Evolutionary conservation across 2,113 vertebrate species (phyloP), one percentile per base, ranked within the genome.

Genomic region (Pseudopipra pipra): DNA sequence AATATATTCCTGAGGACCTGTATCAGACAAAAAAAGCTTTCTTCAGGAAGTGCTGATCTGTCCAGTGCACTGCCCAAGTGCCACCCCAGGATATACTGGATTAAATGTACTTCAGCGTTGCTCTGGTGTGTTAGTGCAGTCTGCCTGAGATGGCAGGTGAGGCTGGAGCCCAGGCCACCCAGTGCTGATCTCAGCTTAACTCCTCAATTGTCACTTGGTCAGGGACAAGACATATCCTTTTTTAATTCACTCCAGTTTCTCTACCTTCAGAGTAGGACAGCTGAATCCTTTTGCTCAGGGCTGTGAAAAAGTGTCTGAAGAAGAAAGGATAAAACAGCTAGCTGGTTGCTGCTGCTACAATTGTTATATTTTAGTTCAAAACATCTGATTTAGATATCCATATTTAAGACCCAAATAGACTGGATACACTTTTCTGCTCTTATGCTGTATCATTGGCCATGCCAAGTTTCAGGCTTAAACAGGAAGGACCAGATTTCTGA

Each of bases 1-100:
- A 90, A 94, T 87, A 13, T 59, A 80, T 88, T 97, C 58, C 72
- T 83, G 85, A 63, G 90, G 47, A 90, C 56, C 68, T 78, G 49
- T 59, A 90, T 90, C 44, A n/a, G 66, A 72, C 33, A 49, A 55
- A 67, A 82, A 78, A 30, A 13, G 4, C 24, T 88, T 83, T 44
- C 66, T 72, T 58, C 47, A 61, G 62, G 46, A 85, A 87, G 31
- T 5, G 0, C 41, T 52, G 17, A 43, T 90, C 41, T 37, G 4
- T 86, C 49, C 27, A 5, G 47, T 12, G 22, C n/a, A 35, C 28
- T 66, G 30, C 44, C 47, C 18, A 28, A 20, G n/a, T 59, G 35
- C 27, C 54, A 67, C 6, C 25, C 55, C 25, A 5, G 37, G 51
- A 31, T 73, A 74, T 86, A 12, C 28, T 62, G 46, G 39, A 10